A percentile compares a stretch with the other conserved stretches of the same genome.
Evolutionary conservation across 1,140 invertebrate genomes (phyloP).

Genomic region (Zaprionus africanus): DNA sequence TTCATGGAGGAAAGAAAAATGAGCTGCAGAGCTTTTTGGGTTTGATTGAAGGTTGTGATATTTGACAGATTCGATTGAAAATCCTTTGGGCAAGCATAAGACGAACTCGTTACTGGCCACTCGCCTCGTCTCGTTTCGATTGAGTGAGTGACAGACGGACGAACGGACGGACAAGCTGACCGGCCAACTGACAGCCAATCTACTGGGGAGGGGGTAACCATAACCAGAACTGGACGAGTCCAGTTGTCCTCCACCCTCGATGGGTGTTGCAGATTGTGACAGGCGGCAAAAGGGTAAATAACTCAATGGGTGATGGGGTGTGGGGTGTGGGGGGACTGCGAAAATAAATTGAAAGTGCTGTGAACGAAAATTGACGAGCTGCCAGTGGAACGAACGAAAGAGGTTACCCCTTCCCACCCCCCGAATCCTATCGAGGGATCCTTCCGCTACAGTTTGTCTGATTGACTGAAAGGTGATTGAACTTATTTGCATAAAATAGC

Average conservation of each 20-base stretch:
- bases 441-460: slow-evolving; percentile 55
- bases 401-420: background rate
- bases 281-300: slow-evolving; percentile 78
- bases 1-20: slow-evolving; percentile 63
- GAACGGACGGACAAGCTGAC: slow-evolving; percentile 53
- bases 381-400: slow-evolving; percentile 17
- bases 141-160: slow-evolving; percentile 54
- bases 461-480: slow-evolving; percentile 72
- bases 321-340: slow-evolving; percentile 16
- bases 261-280: slow-evolving; percentile 77
- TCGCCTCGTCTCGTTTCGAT: slow-evolving; percentile 35
- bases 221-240: background rate
- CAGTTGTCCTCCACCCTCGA: slow-evolving; percentile 21
- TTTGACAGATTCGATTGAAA: slow-evolving; percentile 84
- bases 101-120: slow-evolving; percentile 58
- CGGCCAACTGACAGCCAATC: slow-evolving; percentile 59
- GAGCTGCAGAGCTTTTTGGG: slow-evolving; percentile 66
- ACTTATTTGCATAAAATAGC: slow-evolving; percentile 75
- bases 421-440: slow-evolving; percentile 19
- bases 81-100: slow-evolving; percentile 73
- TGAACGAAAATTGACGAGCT: slow-evolving; percentile 72
- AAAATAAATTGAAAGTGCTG: slow-evolving; percentile 79
- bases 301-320: slow-evolving; percentile 21
- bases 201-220: slow-evolving; percentile 5
- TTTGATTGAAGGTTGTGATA: slow-evolving; percentile 84